Conservation (phyloP, 2,888 invertebrate species). For the Lottia gigantea region DNA sequence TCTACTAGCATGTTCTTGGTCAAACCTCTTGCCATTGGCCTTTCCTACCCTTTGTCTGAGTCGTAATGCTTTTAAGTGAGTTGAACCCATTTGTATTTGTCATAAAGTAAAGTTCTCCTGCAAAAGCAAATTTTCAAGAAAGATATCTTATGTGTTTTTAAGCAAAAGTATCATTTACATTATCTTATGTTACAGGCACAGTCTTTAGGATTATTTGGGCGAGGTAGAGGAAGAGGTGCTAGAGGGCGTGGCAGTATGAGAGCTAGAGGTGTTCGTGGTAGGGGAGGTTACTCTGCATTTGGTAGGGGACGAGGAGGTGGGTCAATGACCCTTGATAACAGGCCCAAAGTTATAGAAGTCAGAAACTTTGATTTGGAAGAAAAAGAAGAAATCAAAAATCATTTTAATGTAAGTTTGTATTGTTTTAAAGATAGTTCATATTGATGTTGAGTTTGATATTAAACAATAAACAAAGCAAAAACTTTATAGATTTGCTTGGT, state of each 20-base stretch:
- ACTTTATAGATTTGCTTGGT: too few species aligned
- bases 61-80: too few species aligned
- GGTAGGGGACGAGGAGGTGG: conserved; percentile 52
- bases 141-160: too few species aligned
- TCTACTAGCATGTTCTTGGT: too few species aligned
- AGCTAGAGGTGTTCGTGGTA: conserved; percentile 33
- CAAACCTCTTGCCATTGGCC: too few species aligned
- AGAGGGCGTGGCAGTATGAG: conserved; percentile 45
- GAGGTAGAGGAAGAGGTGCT: conserved; percentile 55
- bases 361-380: conserved; percentile 89
- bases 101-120: too few species aligned
- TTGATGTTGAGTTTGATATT: conserved; percentile 30
- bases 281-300: conserved; percentile 27
- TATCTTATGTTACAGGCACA: conserved; percentile 59
- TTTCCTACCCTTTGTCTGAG: too few species aligned
- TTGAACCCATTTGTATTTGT: too few species aligned
- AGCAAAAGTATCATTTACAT: too few species aligned
- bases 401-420: conserved; percentile 80
- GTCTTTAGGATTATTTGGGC: conserved; percentile 58
- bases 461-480: too few species aligned
- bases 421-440: neutral
- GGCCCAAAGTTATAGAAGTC: conserved; percentile 86
- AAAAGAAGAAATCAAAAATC: conserved; percentile 81
- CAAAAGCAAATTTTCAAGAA: too few species aligned
- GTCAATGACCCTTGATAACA: conserved; percentile 77